Percentiles rank a stretch among this genome's conserved stretches.
phyloP scores from a whole-genome alignment of 2,797 vertebrate species.

The Cryptoblepharus egeriae region DNA sequence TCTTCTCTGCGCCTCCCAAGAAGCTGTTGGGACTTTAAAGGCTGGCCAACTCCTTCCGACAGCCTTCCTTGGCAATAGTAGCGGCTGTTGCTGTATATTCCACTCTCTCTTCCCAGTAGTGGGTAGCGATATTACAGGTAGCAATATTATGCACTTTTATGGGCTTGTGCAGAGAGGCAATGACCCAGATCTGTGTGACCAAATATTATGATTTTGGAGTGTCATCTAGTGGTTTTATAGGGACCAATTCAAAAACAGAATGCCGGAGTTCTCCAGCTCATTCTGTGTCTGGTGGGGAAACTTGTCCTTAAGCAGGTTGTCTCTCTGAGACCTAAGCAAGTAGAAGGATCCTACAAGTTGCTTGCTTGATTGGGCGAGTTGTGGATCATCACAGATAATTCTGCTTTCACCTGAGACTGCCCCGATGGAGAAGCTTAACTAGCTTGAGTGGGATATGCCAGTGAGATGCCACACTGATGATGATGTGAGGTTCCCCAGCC shows the following conservation, averaged over 20 bases:
- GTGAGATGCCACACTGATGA: neutral
- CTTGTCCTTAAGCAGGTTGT: neutral
- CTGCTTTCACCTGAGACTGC: neutral
- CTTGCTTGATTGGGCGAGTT: neutral
- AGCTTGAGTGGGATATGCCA: neutral
- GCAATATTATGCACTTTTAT: too few species aligned
- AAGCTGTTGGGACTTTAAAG: neutral
- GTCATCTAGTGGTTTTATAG: neutral
- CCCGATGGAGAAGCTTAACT: neutral
- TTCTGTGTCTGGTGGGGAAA: neutral
- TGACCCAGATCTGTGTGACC: neutral
- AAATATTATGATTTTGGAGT: neutral
- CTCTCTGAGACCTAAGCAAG: neutral
- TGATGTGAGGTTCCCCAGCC: too few species aligned
- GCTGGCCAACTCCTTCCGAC: neutral
- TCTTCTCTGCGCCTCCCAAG: neutral
- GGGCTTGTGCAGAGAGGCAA: neutral
- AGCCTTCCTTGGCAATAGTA: neutral
- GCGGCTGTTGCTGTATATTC: neutral
- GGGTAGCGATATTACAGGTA: neutral
- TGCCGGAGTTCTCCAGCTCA: neutral
- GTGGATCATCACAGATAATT: neutral
- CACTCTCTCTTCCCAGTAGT: too few species aligned
- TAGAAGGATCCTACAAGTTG: too few species aligned
- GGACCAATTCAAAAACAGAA: neutral